These are phyloP conservation scores for Istiophorus platypterus DNA, from an alignment of 2,113 vertebrate species.

Conservation along the genomic window DNA sequence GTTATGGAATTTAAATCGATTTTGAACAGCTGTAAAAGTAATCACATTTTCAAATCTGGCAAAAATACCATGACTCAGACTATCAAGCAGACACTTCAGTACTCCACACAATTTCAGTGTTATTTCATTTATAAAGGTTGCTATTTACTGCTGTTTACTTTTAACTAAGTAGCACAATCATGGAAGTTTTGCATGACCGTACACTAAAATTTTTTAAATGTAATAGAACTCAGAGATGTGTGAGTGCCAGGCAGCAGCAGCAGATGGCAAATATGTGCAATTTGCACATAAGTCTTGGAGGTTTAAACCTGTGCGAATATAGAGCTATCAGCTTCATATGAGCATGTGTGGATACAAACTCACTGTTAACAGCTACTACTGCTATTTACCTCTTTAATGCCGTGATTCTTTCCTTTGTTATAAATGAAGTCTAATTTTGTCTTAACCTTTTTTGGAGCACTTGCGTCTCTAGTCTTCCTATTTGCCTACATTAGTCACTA, in stretches of 20 bases:
- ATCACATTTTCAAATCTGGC: background rate
- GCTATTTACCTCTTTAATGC: conserved; percentile 20
- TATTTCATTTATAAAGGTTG: background rate
- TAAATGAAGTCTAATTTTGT: conserved; percentile 39
- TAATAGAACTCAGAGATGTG: conserved; percentile 1
- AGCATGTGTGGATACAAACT: background rate
- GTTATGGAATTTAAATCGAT: background rate
- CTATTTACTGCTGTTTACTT: background rate
- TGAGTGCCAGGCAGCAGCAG: conserved; percentile 31
- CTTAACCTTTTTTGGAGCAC: conserved; percentile 32
- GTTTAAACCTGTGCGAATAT: background rate
- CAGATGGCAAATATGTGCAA: conserved; percentile 12
- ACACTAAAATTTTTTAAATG: background rate
- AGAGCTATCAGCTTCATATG: background rate
- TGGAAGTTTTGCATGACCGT: background rate
- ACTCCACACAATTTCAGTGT: background rate
- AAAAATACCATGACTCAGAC: background rate
- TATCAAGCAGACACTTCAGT: background rate
- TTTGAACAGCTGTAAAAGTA: background rate
- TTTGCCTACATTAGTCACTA: conserved; percentile 22
- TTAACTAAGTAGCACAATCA: background rate
- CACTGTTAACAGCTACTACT: conserved; percentile 11
- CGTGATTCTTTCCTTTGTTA: background rate
- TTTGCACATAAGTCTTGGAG: background rate
- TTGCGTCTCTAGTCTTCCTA: conserved; percentile 38